Percentiles rank a stretch among this genome's conserved stretches.
phyloP scores from a whole-genome alignment of 2,113 vertebrate genomes.

The Trochalopteron elliotii region DNA sequence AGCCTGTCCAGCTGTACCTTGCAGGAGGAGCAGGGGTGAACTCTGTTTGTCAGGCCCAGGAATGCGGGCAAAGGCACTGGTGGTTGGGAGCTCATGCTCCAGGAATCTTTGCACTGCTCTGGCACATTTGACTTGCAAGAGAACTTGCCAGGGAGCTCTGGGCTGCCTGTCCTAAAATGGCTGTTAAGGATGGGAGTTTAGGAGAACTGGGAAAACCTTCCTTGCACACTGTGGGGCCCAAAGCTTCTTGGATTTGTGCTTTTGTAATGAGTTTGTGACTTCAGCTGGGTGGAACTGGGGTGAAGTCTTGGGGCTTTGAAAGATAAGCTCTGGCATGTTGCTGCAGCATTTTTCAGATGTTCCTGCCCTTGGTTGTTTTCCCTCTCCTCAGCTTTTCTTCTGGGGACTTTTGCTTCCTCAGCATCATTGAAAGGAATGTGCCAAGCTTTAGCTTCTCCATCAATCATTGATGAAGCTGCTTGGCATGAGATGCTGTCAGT shows the following conservation, averaged over 20 bases:
- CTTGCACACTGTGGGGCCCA: background rate
- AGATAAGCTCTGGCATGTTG: conserved; percentile 12
- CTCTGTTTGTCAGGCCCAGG: conserved; percentile 18
- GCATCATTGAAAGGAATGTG: background rate
- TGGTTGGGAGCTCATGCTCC: conserved; percentile 60
- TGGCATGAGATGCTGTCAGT: background rate
- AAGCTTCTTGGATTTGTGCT: background rate
- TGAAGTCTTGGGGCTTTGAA: conserved; percentile 1
- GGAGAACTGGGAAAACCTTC: conserved; percentile 6
- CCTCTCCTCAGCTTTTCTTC: conserved; percentile 21
- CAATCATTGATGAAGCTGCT: background rate
- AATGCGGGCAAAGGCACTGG: background rate
- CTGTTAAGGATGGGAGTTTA: conserved; percentile 28
- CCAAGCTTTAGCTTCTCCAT: background rate
- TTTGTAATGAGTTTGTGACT: background rate
- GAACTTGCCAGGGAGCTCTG: conserved; percentile 48
- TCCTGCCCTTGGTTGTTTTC: conserved; percentile 43
- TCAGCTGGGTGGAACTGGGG: conserved; percentile 45
- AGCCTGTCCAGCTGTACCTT: background rate
- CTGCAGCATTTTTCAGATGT: conserved; percentile 28
- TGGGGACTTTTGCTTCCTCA: conserved; percentile 35
- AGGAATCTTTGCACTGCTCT: conserved; percentile 29
- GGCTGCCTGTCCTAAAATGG: conserved; percentile 63
- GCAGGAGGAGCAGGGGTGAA: background rate
- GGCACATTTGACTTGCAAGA: background rate